phyloP scores from a whole-genome alignment of 2,113 vertebrate genomes.

The Gyps fulvus region DNA sequence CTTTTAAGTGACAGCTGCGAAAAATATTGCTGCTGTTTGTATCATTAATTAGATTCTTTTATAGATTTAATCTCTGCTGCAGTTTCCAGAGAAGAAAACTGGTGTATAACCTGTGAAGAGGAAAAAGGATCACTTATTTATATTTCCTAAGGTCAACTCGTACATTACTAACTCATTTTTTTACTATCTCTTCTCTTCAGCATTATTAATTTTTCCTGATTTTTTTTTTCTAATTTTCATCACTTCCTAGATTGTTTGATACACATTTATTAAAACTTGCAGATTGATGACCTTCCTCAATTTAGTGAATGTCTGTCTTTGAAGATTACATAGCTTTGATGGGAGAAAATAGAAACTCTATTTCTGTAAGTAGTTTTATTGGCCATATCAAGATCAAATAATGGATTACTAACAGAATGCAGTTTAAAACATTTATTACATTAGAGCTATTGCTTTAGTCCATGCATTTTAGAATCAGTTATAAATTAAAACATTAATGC shows the following conservation, averaged over 20 bases:
- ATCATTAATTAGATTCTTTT: background rate
- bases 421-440: background rate
- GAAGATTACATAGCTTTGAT: slow-evolving; percentile 6
- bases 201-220: background rate
- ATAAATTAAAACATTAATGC: slow-evolving; percentile 40
- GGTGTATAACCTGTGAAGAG: background rate
- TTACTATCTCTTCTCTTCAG: background rate
- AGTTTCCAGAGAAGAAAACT: background rate
- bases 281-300: slow-evolving; percentile 1
- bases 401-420: background rate
- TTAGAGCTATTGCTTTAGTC: background rate
- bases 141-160: background rate
- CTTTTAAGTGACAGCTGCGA: background rate
- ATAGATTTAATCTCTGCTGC: background rate
- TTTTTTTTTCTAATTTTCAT: background rate
- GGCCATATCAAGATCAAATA: background rate
- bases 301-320: slow-evolving; percentile 27
- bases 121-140: background rate
- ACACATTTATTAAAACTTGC: slow-evolving; percentile 6
- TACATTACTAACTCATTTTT: background rate
- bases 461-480: slow-evolving; percentile 18
- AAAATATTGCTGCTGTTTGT: background rate
- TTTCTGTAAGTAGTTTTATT: slow-evolving; percentile 37
- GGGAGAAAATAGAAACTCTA: background rate
- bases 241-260: background rate